phyloP scores from a whole-genome alignment of 2,113 vertebrate genomes.

The Baryphthengus martii region DNA sequence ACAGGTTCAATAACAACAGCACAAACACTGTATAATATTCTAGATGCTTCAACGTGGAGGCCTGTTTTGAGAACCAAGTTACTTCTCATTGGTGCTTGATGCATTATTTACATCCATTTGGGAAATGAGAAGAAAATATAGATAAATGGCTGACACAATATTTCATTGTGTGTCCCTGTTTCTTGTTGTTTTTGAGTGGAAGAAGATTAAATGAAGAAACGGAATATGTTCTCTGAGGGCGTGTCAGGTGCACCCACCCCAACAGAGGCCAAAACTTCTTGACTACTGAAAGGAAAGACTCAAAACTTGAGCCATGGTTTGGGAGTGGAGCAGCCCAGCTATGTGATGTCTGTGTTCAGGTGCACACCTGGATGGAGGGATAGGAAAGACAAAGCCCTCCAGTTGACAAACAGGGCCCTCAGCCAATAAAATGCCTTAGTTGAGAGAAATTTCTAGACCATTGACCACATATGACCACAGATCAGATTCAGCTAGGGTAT shows the following conservation, averaged over 20 bases:
- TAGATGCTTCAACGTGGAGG: background rate
- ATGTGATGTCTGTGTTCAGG: background rate
- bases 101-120: background rate
- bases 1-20: background rate
- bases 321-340: background rate
- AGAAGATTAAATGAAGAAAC: background rate
- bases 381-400: background rate
- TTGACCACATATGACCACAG: background rate
- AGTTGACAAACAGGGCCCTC: background rate
- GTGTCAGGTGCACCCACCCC: background rate
- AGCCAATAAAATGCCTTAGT: background rate
- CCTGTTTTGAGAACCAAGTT: background rate
- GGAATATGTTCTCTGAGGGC: background rate
- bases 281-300: background rate
- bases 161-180: background rate
- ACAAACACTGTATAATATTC: background rate
- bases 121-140: background rate
- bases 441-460: background rate
- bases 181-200: background rate
- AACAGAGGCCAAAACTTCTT: background rate
- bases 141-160: background rate
- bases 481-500: background rate
- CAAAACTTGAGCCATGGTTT: background rate
- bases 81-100: background rate
- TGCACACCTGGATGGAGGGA: background rate